These are phyloP conservation scores for Electrona antarctica DNA, from an alignment of 2,113 vertebrate species.

Conservation along the genomic window DNA sequence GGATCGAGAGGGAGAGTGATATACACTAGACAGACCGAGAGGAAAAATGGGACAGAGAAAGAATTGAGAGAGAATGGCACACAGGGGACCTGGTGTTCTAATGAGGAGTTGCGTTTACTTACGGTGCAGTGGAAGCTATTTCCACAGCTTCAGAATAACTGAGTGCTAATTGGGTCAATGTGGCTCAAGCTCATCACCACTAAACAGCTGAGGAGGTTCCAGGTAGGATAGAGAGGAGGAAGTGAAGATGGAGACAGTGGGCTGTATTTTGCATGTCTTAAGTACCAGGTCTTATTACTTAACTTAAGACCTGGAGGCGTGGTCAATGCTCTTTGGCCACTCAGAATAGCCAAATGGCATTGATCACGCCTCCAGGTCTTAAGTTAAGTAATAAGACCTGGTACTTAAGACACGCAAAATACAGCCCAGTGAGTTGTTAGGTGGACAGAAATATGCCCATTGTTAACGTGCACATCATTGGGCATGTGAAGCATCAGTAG, in stretches of 20 bases:
- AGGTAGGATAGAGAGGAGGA: slow-evolving; percentile 2
- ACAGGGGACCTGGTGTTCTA: slow-evolving; percentile 51
- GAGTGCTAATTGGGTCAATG: slow-evolving; percentile 67
- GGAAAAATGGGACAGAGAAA: slow-evolving; percentile 40
- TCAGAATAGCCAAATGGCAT: too few relatives aligned
- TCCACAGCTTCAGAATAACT: slow-evolving; percentile 52
- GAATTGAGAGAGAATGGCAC: slow-evolving; percentile 25
- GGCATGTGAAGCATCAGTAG: too few relatives aligned
- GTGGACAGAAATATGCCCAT: background rate
- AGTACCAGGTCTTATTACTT: too few relatives aligned
- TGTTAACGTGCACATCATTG: too few relatives aligned
- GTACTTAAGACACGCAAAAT: too few relatives aligned
- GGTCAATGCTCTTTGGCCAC: too few relatives aligned
- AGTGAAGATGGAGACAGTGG: background rate
- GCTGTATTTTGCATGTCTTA: too few relatives aligned
- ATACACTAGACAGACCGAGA: background rate
- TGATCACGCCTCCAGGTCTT: too few relatives aligned
- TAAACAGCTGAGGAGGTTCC: slow-evolving; percentile 47
- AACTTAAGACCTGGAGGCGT: too few relatives aligned
- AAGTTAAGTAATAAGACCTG: too few relatives aligned
- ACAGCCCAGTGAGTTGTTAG: too few relatives aligned
- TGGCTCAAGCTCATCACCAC: slow-evolving; percentile 37
- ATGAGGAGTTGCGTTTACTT: slow-evolving; percentile 67
- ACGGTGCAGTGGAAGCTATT: slow-evolving; percentile 52
- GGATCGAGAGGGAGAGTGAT: background rate